A percentile compares a stretch with the other conserved stretches of the same genome.
Conservation (phyloP, 2,888 invertebrate species). For the Piscicola geometra region DNA sequence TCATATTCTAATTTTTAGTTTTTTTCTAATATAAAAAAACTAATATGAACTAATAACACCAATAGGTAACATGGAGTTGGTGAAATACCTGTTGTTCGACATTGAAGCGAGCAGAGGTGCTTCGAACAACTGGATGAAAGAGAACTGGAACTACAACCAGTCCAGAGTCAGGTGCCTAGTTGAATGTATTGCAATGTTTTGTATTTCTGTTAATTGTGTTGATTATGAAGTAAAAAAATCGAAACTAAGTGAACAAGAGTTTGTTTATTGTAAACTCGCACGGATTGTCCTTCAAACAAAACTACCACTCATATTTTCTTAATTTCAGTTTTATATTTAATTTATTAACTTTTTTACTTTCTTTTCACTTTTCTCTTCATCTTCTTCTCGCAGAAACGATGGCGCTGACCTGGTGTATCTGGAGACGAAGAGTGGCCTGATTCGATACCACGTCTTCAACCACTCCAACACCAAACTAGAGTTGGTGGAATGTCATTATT, state of each 20-base stretch:
- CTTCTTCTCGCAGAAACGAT: slow-evolving; percentile 44
- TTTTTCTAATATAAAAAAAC: no score
- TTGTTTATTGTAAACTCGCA: no score
- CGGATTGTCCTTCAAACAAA: not conserved
- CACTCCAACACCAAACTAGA: slow-evolving; percentile 11
- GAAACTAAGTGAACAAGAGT: no score
- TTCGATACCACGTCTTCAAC: slow-evolving; percentile 44
- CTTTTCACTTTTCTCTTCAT: not conserved
- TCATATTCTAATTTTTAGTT: no score
- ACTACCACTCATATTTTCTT: not conserved
- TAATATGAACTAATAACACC: not conserved
- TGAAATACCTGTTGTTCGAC: slow-evolving; percentile 51
- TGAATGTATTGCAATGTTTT: no score
- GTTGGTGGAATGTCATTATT: not conserved
- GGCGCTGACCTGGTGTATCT: slow-evolving; percentile 37
- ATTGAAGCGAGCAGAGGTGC: slow-evolving; percentile 50
- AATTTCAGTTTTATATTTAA: not conserved
- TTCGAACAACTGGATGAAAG: slow-evolving; percentile 47
- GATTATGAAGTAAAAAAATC: no score
- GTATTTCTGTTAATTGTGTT: no score
- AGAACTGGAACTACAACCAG: slow-evolving; percentile 39
- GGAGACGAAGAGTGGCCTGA: slow-evolving; percentile 45
- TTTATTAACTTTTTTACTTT: not conserved
- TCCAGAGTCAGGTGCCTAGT: slow-evolving; percentile 12
- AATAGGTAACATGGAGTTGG: slow-evolving; percentile 47